Percentiles rank a stretch among this genome's conserved stretches.
phyloP scores from a whole-genome alignment of 2,797 vertebrate species.

The Podargus strigoides region DNA sequence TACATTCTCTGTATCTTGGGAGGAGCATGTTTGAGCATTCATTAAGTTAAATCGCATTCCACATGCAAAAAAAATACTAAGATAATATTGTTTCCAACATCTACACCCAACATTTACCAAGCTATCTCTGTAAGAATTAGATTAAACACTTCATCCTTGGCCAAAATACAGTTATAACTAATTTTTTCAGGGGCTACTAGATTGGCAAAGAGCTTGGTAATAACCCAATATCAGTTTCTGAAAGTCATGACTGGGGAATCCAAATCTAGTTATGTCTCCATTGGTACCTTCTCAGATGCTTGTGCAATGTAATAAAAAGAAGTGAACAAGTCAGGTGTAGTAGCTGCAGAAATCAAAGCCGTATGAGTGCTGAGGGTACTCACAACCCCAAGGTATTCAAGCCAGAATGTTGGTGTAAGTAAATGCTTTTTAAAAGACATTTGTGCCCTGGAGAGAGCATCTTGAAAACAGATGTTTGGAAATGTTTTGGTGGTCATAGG shows the following conservation, averaged over 20 bases:
- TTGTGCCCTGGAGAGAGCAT: background rate
- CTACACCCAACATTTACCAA: background rate
- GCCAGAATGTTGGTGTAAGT: too few relatives aligned
- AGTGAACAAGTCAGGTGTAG: background rate
- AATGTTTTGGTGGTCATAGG: accelerated
- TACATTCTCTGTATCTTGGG: background rate
- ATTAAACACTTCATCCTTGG: background rate
- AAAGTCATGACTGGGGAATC: background rate
- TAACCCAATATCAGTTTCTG: background rate
- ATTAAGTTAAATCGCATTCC: background rate
- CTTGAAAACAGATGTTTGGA: background rate
- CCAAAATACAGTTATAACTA: background rate
- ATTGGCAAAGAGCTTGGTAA: background rate
- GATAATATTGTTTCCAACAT: background rate
- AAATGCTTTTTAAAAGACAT: background rate
- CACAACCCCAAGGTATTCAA: background rate
- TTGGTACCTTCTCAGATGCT: background rate
- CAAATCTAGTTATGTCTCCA: background rate
- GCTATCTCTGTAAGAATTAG: background rate
- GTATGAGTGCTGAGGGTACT: accelerated
- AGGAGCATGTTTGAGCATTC: accelerated
- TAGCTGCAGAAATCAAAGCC: background rate
- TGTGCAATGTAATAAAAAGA: background rate
- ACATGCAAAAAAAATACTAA: background rate
- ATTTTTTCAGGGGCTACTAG: background rate